Evolutionary conservation across 2,797 vertebrate genomes (phyloP), one percentile per base, ranked within the genome.

Genomic region (Microctenopoma steveboyesi): DNA sequence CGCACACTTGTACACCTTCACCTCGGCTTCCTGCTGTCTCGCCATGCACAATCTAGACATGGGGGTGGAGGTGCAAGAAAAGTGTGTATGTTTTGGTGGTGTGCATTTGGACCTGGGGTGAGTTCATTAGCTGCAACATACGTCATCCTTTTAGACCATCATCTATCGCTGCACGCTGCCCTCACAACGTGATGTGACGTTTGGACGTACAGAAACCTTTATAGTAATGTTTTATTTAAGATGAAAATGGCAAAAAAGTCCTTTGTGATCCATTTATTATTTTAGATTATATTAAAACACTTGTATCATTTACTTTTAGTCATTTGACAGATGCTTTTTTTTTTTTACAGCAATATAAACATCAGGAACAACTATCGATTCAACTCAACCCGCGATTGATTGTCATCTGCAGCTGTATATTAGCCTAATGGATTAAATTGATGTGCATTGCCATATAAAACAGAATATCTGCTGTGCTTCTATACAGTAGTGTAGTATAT

Each of bases 11-110:
- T 58, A 62, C 69, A 72, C 78, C 74, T 84, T 81, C 74, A 84
- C 67, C 67, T 82, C 49, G 14, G 69, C 86, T 93, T 92, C 89
- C 89, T 88, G 91, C 87, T 79, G 91, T 91, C 91, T 90, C 81
- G 87, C 87, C 86, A 3, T 65, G 67, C 43, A 72, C 76, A 76
- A 79, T 86, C 85, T 71, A 83, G 79, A 86, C 54, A 2, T 25
- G 54, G 48, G 69, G 76, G 61, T 62, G 74, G 72, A 59, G 66
- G 65, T 43, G 57, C 2, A 14, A 63, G 43, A 52, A n/a, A 45
- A 60, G 63, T 25, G 63, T 10, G 56, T 56, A 69, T 50, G 75
- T 46, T 45, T 68, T 75, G 16, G 35, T 27, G 40, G 58, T 55
- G 54, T 6, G 25, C 50, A 51, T 16, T 14, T 39, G 35, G 74